phyloP scores from a whole-genome alignment of 1,140 invertebrate species.

The Spodoptera frugiperda region DNA sequence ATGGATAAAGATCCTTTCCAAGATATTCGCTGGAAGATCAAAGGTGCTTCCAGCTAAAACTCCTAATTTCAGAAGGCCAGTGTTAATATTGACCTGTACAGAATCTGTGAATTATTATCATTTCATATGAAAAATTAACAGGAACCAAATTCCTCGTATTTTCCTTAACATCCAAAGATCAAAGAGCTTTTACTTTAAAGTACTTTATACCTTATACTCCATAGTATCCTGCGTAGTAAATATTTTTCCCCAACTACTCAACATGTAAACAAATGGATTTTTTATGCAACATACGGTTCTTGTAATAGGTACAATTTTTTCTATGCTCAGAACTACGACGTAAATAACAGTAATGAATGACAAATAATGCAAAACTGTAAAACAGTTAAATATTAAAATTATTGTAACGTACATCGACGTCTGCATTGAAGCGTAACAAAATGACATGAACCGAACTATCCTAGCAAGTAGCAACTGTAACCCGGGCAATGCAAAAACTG shows the following conservation, averaged over 20 bases:
- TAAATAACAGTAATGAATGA: too few relatives aligned
- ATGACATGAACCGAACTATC: neutral
- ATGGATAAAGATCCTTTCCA: slow-evolving; percentile 14
- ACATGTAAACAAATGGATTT: too few relatives aligned
- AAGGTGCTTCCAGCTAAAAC: slow-evolving; percentile 8
- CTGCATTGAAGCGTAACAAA: neutral
- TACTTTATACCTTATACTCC: too few relatives aligned
- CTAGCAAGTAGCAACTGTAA: neutral
- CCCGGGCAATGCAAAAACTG: neutral
- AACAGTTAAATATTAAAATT: neutral
- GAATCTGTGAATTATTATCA: slow-evolving; percentile 2
- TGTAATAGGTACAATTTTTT: too few relatives aligned
- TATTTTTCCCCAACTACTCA: too few relatives aligned
- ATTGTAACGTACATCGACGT: neutral
- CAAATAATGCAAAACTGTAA: neutral
- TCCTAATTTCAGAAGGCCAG: neutral
- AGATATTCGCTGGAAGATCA: too few relatives aligned
- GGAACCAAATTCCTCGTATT: neutral
- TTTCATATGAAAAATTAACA: slow-evolving; percentile 6
- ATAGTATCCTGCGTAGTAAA: too few relatives aligned
- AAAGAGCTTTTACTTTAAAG: neutral
- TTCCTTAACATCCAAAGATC: neutral
- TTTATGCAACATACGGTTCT: too few relatives aligned
- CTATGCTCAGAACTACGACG: too few relatives aligned
- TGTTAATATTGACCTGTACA: neutral